phyloP scores from a whole-genome alignment of 2,888 invertebrate genomes.

The Argyresthia goedartella region DNA sequence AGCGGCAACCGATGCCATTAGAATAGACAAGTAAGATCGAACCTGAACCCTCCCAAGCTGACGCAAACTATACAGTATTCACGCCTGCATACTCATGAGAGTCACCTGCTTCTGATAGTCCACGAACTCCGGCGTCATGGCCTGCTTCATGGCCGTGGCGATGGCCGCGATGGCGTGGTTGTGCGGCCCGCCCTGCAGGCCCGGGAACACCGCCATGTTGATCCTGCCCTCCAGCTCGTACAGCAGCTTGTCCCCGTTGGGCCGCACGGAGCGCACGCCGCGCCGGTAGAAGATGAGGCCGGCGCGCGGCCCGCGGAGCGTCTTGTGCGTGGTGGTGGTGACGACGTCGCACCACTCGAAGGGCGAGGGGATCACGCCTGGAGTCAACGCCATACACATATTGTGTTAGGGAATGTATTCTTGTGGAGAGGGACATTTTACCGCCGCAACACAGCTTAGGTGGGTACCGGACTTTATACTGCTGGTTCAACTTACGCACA shows the following conservation, averaged over 20 bases:
- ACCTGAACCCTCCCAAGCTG: too few relatives aligned
- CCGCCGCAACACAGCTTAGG: too few relatives aligned
- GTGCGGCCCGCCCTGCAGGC: conserved; percentile 97
- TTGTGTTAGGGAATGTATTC: too few relatives aligned
- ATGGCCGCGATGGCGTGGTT: conserved; percentile 97
- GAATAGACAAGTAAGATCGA: too few relatives aligned
- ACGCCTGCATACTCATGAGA: too few relatives aligned
- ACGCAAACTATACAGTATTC: too few relatives aligned
- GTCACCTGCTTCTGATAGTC: conserved; percentile 85
- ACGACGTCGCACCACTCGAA: conserved; percentile 94
- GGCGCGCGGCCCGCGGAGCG: conserved; percentile 88
- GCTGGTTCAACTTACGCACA: too few relatives aligned
- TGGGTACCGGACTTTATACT: too few relatives aligned
- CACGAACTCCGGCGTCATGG: conserved; percentile 82
- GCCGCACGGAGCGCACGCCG: conserved; percentile 82
- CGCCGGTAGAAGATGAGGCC: conserved; percentile 94
- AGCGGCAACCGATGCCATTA: too few relatives aligned
- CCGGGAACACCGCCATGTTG: conserved; percentile 92
- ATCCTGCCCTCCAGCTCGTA: conserved; percentile 92
- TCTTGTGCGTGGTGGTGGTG: conserved; percentile 96
- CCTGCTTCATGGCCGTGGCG: conserved; percentile 94
- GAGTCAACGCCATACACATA: conserved; percentile 11
- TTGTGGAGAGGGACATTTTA: too few relatives aligned
- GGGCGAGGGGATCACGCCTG: conserved; percentile 86
- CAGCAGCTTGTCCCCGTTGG: conserved; percentile 86